Conservation (phyloP, 2,797 vertebrate genomes). For the Rhinogobio ventralis region DNA sequence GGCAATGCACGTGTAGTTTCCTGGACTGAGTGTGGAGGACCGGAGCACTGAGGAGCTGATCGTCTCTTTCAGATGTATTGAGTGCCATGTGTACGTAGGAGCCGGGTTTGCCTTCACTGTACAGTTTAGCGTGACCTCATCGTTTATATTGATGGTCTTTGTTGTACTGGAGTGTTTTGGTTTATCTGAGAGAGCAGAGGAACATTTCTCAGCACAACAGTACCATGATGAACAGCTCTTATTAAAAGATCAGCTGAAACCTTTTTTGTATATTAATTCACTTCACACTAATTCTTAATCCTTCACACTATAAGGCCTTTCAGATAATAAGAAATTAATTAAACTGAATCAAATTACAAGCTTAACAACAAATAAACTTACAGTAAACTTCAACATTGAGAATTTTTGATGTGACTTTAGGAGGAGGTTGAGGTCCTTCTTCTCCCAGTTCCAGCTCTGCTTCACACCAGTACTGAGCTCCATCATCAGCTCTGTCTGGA, state of each 20-base stretch:
- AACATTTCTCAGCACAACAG: neutral
- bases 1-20: conserved; percentile 48
- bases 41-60: neutral
- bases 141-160: neutral
- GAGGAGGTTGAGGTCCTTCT: neutral
- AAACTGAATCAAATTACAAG: neutral
- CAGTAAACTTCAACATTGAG: conserved; percentile 59
- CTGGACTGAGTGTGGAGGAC: conserved; percentile 26
- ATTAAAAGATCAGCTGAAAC: neutral
- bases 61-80: conserved; percentile 2
- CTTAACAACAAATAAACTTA: conserved; percentile 58
- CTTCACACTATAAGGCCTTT: neutral
- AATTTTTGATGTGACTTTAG: neutral
- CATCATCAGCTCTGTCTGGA: conserved; percentile 55
- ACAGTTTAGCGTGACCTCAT: neutral
- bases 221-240: no score
- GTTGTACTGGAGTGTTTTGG: conserved; percentile 10
- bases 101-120: conserved; percentile 43
- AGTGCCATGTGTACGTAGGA: conserved; percentile 35
- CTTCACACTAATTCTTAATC: neutral
- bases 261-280: neutral
- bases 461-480: conserved; percentile 66
- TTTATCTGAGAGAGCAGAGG: conserved; percentile 33
- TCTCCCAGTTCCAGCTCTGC: conserved; percentile 61
- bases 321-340: neutral